phyloP scores from a whole-genome alignment of 2,797 vertebrate species.

The Loriculus beryllinus region DNA sequence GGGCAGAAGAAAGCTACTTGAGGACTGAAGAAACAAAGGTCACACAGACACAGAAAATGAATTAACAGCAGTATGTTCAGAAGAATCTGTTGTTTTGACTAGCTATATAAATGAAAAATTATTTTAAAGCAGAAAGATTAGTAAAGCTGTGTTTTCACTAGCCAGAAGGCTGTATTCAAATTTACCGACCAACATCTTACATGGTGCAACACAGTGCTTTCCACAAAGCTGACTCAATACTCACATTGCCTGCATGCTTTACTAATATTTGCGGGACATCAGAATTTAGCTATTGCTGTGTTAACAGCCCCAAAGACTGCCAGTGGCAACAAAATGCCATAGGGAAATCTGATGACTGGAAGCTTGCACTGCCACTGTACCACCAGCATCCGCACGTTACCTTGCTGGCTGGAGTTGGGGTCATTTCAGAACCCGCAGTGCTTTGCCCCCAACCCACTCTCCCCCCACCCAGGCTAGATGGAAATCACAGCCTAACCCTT shows the following conservation, averaged over 20 bases:
- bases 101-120: not conserved
- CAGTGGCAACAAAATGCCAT: not conserved
- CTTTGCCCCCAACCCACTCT: not conserved
- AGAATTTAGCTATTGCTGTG: not conserved
- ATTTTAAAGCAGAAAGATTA: not conserved
- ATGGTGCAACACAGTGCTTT: fast-evolving
- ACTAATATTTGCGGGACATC: not conserved
- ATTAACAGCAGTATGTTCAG: not conserved
- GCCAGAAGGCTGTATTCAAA: not conserved
- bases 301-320: not conserved
- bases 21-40: not conserved
- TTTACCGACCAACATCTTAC: not conserved
- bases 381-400: fast-evolving
- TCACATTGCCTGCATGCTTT: fast-evolving
- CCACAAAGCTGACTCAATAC: not conserved
- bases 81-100: not conserved
- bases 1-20: not conserved
- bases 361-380: fast-evolving
- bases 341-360: fast-evolving
- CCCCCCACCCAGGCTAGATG: fast-evolving
- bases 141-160: not conserved
- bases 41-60: not conserved
- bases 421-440: not conserved
- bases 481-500: not conserved
- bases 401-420: fast-evolving